phyloP scores from a whole-genome alignment of 2,888 invertebrate species.

The Habrosyne pyritoides region DNA sequence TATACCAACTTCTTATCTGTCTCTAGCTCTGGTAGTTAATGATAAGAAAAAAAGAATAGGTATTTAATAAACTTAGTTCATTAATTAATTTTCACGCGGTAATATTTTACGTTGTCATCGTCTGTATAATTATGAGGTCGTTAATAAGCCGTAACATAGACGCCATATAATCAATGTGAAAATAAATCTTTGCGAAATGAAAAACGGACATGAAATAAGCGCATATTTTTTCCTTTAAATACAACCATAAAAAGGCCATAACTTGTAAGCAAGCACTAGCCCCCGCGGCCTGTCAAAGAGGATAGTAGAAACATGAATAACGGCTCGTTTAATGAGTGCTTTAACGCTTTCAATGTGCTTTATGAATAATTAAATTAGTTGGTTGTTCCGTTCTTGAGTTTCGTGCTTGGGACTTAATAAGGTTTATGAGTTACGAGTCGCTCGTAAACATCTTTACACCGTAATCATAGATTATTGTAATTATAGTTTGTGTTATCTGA shows the following conservation, averaged over 20 bases:
- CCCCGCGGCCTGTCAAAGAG: constrained; percentile 69
- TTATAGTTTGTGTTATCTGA: constrained; percentile 29
- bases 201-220: constrained; percentile 75
- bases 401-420: constrained; percentile 73
- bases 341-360: constrained; percentile 82
- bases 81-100: constrained; percentile 51
- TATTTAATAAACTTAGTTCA: constrained; percentile 45
- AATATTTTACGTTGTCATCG: constrained; percentile 71
- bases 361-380: constrained; percentile 83
- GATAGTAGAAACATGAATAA: constrained; percentile 79
- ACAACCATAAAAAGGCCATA: constrained; percentile 75
- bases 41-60: constrained; percentile 6
- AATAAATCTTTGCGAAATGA: constrained; percentile 76
- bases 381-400: constrained; percentile 78
- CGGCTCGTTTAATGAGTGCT: constrained; percentile 77
- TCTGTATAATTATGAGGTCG: constrained; percentile 69
- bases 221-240: constrained; percentile 76
- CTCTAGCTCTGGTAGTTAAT: constrained; percentile 15
- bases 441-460: constrained; percentile 61
- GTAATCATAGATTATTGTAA: constrained; percentile 53
- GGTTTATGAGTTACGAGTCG: constrained; percentile 65
- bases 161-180: constrained; percentile 77
- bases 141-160: constrained; percentile 75
- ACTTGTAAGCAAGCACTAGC: constrained; percentile 74
- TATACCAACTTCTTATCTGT: constrained; percentile 18